Evolutionary conservation across 1,140 invertebrate genomes (phyloP), one percentile per base, ranked within the genome.

Genomic region (Oryzaephilus surinamensis): DNA sequence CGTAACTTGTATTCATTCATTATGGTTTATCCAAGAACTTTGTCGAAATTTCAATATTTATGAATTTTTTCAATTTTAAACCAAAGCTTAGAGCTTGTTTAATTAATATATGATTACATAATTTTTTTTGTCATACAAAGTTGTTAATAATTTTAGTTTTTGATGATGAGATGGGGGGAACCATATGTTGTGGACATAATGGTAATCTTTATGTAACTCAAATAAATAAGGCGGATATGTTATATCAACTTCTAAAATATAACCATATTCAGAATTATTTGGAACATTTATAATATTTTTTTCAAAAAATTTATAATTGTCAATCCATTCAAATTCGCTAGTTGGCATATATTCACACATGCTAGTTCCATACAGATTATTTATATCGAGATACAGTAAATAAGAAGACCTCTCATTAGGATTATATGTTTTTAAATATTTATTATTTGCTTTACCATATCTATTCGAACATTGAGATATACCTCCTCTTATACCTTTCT

Each of bases 331-430:
- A 59, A 72, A 73, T 16, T 54, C 46, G 6, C 45, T 43, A 17
- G 43, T 45, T 11, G 66, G 67, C 32, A 72, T 48, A 37, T 40
- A 47, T 45, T 63, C 44, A 18, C 52, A 58, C 65, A 73, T 67
- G 4, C 63, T 60, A 33, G 48, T 60, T 12, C 69, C 70, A 57
- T 74, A 74, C 26, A 72, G 50, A 57, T 73, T 72, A 48, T 71
- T 73, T 6, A 55, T 60, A 64, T 73, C 70, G 10, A 62, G 55
- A 54, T 70, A 69, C 16, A 56, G 48, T 58, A 51, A 23, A 39
- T 15, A 43, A n/a, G 6, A 14, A 14, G 32, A 12, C 23, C 28
- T 17, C 24, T 16, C 11, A 12, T 34, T 18, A 14, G 26, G 19
- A 44, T 46, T 36, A 27, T 33, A 50, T 11, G 41, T 20, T 10